Base-by-base conservation (phyloP, 2,888 invertebrate species). In the Aphelenchoides bicaudatus region DNA sequence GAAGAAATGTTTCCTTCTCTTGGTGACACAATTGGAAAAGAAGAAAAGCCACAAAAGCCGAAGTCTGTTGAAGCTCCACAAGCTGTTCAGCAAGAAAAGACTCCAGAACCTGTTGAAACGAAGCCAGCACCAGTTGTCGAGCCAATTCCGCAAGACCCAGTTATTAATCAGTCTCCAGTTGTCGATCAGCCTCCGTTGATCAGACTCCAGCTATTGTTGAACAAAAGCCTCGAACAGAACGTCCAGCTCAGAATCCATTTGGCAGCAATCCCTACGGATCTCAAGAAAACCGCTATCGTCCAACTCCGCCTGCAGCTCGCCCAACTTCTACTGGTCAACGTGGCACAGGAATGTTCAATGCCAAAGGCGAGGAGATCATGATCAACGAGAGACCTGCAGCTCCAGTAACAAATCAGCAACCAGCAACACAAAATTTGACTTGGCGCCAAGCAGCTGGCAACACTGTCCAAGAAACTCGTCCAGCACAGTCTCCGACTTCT, bases 1-100 rank as follows among this genome's bases (percentile, higher is more conserved):
- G 55, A 54, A 23, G 55, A 54, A 21, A 23, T 54, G 55, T 54
- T 54, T 19, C 55, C 55, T 10, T 54, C 55, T 2, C 47, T 54
- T 6, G 55, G 46, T 25, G 47, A 54, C 3, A 55, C 55, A 8
- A 54, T 54, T 10, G 55, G 19, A 19, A 54, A 54, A 29, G 56
- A 54, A 29, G 25, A 46, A 52, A 46, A 49, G 49, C 38, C 43
- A 19, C 43, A n/a, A n/a, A n/a, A n/a, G n/a, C n/a, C n/a, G n/a
- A n/a, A n/a, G n/a, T n/a, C n/a, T n/a, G n/a, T n/a, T n/a, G 43
- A 19, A 19, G 37, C 52, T 2, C 39, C 30, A 27, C 10, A 43
- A 8, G 43, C 43, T 8, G 25, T 21, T 21, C 16, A 10, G 43
- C 16, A 10, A 25, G 43, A 19, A 8, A 25, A 43, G 23, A 43